phyloP scores from a whole-genome alignment of 2,113 vertebrate species.

The Gopherus evgoodei region DNA sequence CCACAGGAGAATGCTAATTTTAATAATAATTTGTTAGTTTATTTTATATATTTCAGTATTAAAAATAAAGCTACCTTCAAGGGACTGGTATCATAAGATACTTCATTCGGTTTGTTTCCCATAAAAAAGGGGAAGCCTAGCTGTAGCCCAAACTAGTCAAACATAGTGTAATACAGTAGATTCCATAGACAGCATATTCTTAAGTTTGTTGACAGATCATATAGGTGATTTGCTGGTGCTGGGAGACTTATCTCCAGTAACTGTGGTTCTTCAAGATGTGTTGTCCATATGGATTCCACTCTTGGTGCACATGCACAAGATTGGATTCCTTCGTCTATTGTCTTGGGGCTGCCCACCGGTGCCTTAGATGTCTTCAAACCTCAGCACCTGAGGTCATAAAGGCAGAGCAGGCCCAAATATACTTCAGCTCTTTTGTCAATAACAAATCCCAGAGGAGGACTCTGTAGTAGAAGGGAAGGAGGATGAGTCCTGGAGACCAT shows the following conservation, averaged over 20 bases:
- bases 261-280: not conserved
- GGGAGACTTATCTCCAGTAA: not conserved
- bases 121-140: not conserved
- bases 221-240: not conserved
- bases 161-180: not conserved
- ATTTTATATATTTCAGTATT: not conserved
- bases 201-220: not conserved
- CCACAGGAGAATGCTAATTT: not conserved
- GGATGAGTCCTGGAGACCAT: not conserved
- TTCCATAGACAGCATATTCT: not conserved
- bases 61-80: not conserved
- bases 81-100: not conserved
- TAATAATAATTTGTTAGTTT: not conserved
- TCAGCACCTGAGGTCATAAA: not conserved
- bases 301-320: not conserved
- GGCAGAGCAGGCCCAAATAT: not conserved
- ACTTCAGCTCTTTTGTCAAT: not conserved
- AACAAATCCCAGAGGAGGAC: not conserved
- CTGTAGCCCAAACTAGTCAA: not conserved
- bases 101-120: not conserved
- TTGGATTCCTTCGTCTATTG: not conserved
- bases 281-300: not conserved
- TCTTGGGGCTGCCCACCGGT: not conserved
- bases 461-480: not conserved
- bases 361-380: not conserved